Percentiles rank a stretch among this genome's conserved stretches.
Evolutionary conservation across 2,113 vertebrate species (phyloP).

Genomic region (Aphyosemion australe): DNA sequence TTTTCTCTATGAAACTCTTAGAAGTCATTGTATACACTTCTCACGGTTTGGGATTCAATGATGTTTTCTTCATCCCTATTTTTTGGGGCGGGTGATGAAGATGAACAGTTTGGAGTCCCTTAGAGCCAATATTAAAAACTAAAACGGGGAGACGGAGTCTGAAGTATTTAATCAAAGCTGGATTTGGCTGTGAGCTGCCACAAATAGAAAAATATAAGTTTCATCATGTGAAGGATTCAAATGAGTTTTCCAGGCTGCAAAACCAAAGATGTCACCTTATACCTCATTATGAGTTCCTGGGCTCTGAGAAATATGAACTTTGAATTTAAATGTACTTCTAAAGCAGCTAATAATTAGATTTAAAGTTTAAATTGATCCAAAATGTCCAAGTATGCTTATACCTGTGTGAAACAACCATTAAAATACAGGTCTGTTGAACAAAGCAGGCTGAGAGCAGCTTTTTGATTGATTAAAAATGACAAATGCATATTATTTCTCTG

Average conservation of each 20-base stretch:
- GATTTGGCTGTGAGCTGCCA: constrained; percentile 23
- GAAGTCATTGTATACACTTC: constrained; percentile 42
- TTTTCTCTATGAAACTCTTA: constrained; percentile 43
- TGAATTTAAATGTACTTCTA: constrained; percentile 13
- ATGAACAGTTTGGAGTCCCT: constrained; percentile 40
- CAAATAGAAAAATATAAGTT: constrained; percentile 30
- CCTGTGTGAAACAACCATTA: constrained; percentile 31
- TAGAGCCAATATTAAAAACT: constrained; percentile 22
- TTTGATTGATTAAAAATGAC: constrained; percentile 70
- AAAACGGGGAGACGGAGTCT: constrained; percentile 17
- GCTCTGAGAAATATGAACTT: constrained; percentile 11
- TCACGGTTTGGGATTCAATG: constrained; percentile 24
- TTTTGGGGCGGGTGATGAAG: constrained; percentile 26
- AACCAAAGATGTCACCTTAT: neutral
- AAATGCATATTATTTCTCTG: constrained; percentile 64
- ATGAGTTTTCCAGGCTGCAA: constrained; percentile 10
- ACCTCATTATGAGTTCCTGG: constrained; percentile 29
- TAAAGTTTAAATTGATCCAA: constrained; percentile 18
- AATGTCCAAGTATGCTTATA: neutral
- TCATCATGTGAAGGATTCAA: constrained; percentile 17
- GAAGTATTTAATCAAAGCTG: constrained; percentile 57
- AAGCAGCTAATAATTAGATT: constrained; percentile 33
- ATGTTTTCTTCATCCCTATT: neutral
- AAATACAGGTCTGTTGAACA: constrained; percentile 15
- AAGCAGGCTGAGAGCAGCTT: constrained; percentile 19